A percentile compares a stretch with the other conserved stretches of the same genome.
phyloP scores from a whole-genome alignment of 2,797 vertebrate genomes.

The Monodelphis domestica region DNA sequence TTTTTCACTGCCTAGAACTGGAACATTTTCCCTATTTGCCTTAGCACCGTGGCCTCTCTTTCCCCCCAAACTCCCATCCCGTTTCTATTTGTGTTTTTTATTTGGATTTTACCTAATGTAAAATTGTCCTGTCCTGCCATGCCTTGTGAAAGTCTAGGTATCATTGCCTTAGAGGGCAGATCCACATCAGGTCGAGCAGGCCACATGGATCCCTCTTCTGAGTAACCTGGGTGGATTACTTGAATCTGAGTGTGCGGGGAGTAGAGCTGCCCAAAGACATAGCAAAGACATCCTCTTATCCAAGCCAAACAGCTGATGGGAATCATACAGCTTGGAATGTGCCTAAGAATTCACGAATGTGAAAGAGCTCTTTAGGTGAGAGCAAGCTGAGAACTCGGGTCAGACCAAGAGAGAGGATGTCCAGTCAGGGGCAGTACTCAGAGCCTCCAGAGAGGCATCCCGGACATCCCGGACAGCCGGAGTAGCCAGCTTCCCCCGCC shows the following conservation, averaged over 20 bases:
- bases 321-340: neutral
- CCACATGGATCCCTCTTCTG: neutral
- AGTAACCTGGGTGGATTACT: neutral
- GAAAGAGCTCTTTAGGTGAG: neutral
- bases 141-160: neutral
- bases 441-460: neutral
- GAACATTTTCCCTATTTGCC: neutral
- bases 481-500: neutral
- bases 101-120: too few species aligned
- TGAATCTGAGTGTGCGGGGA: neutral
- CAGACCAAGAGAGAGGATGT: neutral
- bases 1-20: neutral
- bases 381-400: neutral
- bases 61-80: neutral
- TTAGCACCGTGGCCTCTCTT: neutral
- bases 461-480: neutral
- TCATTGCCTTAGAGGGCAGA: neutral
- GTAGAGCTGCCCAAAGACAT: neutral
- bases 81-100: constrained; percentile 31
- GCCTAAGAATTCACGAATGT: neutral
- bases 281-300: neutral
- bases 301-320: neutral
- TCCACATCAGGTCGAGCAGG: neutral
- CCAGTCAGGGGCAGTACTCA: neutral
- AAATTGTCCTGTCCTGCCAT: neutral